Evolutionary conservation across 2,888 invertebrate species (phyloP), one percentile per base, ranked within the genome.

Genomic region (Mythimna vitellina): DNA sequence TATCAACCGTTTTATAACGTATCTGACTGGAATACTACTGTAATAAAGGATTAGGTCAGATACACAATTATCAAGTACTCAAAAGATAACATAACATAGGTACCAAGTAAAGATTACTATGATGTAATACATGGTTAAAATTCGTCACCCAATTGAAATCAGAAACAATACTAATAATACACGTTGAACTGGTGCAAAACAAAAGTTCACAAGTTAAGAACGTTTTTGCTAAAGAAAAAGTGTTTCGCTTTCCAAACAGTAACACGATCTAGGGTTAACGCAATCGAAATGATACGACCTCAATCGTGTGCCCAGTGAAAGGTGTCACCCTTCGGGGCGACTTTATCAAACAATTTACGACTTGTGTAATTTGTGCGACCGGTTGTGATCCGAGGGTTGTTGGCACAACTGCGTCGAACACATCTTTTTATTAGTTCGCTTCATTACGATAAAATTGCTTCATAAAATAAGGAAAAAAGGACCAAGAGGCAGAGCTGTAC

Each of bases 301-400:
- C 80, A 65, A 58, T 76, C 42, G 73, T 57, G 67, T 53, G 71
- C 62, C 29, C 58, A 69, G 85, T 82, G 84, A 85, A 84, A 85
- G 84, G 82, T 84, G 86, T 81, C 81, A 76, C 84, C 86, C 81
- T 84, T 81, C 81, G 71, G 62, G 66, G 76, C 67, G 67, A 64
- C 62, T 77, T 73, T 71, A 75, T 72, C 71, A 71, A 82, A 71
- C 69, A 67, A 74, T 84, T 85, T 85, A 86, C 73, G 82, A 77
- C 76, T 72, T 77, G 75, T 77, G 76, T 80, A 78, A 80, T 77
- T 75, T 72, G 76, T 57, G 62, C 57, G 75, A 64, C 73, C 78
- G 76, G 84, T 82, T 74, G 54, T 76, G 71, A 65, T 77, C 58
- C 35, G 63, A 76, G 84, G 86, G 82, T 78, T 73, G 82, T 63